These are phyloP conservation scores for Drosophila neonasuta DNA, from an alignment of 2,888 invertebrate genomes.

Conservation along the genomic window DNA sequence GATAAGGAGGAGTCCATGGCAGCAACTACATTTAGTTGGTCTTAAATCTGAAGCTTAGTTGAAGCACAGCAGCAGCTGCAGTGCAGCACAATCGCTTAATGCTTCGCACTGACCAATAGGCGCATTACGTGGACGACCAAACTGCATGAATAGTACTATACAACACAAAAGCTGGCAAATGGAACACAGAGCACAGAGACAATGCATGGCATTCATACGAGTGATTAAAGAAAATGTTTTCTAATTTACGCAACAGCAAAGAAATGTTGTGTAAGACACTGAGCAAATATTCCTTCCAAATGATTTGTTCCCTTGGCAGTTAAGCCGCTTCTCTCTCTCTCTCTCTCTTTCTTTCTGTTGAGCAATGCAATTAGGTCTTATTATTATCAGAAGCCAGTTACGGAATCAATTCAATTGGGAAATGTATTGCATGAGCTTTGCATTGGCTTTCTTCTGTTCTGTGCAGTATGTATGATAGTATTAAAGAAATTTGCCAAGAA, in stretches of 20 bases:
- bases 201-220: conserved; percentile 1
- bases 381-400: conserved; percentile 12
- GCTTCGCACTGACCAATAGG: background rate
- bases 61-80: background rate
- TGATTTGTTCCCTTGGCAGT: background rate
- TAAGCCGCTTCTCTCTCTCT: background rate
- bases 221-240: conserved; percentile 2
- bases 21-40: background rate
- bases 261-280: background rate
- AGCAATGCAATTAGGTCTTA: conserved; percentile 7
- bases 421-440: background rate
- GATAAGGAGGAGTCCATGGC: background rate
- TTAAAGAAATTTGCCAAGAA: background rate
- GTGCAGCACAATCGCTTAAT: background rate
- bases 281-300: background rate
- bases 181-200: background rate
- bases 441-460: background rate
- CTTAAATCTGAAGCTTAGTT: background rate
- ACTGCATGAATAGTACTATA: background rate
- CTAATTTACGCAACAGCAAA: background rate
- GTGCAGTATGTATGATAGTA: too few species aligned
- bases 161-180: background rate
- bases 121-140: background rate
- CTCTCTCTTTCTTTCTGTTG: background rate
- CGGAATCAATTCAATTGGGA: conserved; percentile 9